Base-by-base conservation (phyloP, 2,888 invertebrate genomes). In the Sinodicranocentrus sp. region DNA sequence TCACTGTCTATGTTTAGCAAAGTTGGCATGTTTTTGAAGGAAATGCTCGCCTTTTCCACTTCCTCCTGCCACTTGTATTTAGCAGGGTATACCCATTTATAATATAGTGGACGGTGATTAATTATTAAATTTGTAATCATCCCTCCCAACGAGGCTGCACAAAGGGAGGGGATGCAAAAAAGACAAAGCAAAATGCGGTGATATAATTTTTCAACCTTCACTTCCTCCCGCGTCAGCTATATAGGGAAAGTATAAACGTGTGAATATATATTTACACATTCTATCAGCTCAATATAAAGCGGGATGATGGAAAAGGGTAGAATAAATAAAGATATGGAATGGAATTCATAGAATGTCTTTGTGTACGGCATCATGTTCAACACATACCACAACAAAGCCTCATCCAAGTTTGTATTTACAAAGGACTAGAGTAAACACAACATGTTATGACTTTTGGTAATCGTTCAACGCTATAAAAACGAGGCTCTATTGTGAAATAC, bases 41-140 rank as follows among this genome's bases (percentile, higher is more conserved):
- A 57, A 68, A 68, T 26, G 39, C 5, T 13, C 6, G 13, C 57
- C 33, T 39, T 28, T 33, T 63, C 63, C n/a, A 63, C 39, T 63
- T 19, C n/a, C n/a, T n/a, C n/a, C n/a, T n/a, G n/a, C n/a, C n/a
- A 13, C 39, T 5, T 39, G 44, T 28, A 75, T 63, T 75, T 63
- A 28, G 48, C 43, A 19, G 48, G 19, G 19, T 15, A n/a, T n/a
- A 28, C 28, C 63, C 75, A 63, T 75, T 75, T 75, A 75, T 75
- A 72, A 72, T 72, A 39, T 33, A 72, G 72, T 52, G 75, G 63
- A 63, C 63, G 63, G 63, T 75, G 75, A 75, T 75, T 75, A 75
- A 75, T 75, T 75, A 75, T 75, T 75, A 63, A 75, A 63, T 75
- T 75, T 63, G 63, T 75, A 75, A 75, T 75, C 63, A 63, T 72